phyloP scores from a whole-genome alignment of 2,888 invertebrate species.

The Acleris holmiana region DNA sequence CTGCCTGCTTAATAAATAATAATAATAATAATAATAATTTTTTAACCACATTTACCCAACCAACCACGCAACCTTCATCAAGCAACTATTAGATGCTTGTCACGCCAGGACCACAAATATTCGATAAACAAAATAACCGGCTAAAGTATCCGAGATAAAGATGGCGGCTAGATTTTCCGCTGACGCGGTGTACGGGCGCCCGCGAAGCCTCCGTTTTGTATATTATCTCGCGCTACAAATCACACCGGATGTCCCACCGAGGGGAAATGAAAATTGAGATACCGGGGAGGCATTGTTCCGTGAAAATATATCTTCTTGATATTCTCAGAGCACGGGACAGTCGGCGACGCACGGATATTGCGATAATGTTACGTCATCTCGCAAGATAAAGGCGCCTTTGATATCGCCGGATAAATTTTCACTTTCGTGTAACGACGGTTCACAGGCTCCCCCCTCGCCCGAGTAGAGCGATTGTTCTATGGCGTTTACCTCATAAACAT shows the following conservation, averaged over 20 bases:
- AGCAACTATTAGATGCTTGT: conserved; percentile 8
- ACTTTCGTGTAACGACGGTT: conserved; percentile 57
- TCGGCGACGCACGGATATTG: conserved; percentile 76
- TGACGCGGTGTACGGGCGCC: conserved; percentile 66
- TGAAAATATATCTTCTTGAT: conserved; percentile 82
- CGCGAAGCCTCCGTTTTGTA: conserved; percentile 80
- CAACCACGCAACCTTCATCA: conserved; percentile 12
- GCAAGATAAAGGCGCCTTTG: conserved; percentile 72
- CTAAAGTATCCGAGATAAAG: conserved; percentile 66
- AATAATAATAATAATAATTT: too few relatives aligned
- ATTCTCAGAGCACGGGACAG: conserved; percentile 75
- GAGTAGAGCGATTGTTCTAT: conserved; percentile 16
- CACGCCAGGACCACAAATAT: conserved; percentile 46
- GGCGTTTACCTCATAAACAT: conserved; percentile 4
- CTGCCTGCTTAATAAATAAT: too few relatives aligned
- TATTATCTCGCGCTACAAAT: conserved; percentile 82
- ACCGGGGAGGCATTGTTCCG: conserved; percentile 81
- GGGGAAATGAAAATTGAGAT: conserved; percentile 83
- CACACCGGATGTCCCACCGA: conserved; percentile 79
- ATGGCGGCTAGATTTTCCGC: conserved; percentile 68
- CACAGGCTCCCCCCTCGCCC: conserved; percentile 11
- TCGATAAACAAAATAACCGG: conserved; percentile 62
- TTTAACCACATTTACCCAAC: too few relatives aligned
- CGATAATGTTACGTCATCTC: conserved; percentile 77
- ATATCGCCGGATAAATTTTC: conserved; percentile 70